Base-by-base conservation (phyloP, 2,113 vertebrate species). In the Oreochromis niloticus region DNA sequence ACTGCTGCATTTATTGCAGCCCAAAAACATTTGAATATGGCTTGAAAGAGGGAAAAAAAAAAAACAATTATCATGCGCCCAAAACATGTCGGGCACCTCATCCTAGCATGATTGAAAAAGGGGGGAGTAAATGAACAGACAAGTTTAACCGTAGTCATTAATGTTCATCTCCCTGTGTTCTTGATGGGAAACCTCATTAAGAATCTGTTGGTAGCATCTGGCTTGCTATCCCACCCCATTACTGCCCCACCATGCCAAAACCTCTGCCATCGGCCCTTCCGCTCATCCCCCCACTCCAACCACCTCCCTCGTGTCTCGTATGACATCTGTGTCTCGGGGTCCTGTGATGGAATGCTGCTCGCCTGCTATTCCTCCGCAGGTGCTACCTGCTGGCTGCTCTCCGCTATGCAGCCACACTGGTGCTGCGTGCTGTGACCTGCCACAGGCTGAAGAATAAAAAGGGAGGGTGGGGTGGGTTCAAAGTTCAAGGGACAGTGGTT, bases 291-390 rank as follows among this genome's bases (percentile, higher is more conserved):
- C 89, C 92, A 54, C 87, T 87, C 73, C 63, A 73, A 92, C 91
- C 93, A 89, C 83, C 81, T 95, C 94, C 93, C 95, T 22, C 10
- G 86, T 87, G 92, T 90, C 94, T 95, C 93, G 85, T 94, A 90
- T 92, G 92, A 95, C 94, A 94, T 94, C 94, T 93, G 95, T 93
- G 94, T 95, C 94, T 94, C 88, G 46, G 84, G 92, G 90, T 89
- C 89, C 94, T 94, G 95, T 94, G 93, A 94, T 95, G 96, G 96
- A 96, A 96, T 96, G 96, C 94, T 19, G 81, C 90, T 93, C 56
- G 86, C 89, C 91, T 83, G 83, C 93, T 85, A 85, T 83, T 86
- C 88, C 92, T 95, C 95, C 81, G 93, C 95, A 96, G 96, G 95
- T 96, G 95, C 90, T 94, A 89, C 84, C 93, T 57, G 84, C 87